These are phyloP conservation scores for Drosophila varians DNA, from an alignment of 1,140 invertebrate species.

Conservation along the genomic window DNA sequence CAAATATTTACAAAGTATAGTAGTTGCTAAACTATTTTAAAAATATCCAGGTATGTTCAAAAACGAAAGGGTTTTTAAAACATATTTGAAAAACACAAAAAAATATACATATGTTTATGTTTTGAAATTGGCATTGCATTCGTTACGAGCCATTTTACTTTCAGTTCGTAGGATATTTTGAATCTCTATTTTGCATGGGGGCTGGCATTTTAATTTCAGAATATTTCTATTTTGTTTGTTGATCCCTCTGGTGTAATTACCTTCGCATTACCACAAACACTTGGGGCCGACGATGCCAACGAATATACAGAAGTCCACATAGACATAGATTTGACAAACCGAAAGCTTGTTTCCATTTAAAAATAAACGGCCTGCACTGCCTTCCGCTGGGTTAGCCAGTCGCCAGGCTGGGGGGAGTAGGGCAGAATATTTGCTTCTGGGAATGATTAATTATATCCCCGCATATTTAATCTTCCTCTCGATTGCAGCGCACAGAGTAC, in stretches of 20 bases:
- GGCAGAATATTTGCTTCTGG: conserved; percentile 6
- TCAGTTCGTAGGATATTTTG: conserved; percentile 18
- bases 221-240: conserved; percentile 45
- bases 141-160: conserved; percentile 56
- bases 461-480: conserved; percentile 56
- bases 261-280: conserved; percentile 50
- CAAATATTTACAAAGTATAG: too few species aligned
- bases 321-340: conserved; percentile 12
- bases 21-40: conserved; percentile 13
- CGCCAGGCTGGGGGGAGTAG: conserved; percentile 17
- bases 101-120: neutral
- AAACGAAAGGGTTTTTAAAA: neutral
- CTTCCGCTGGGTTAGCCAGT: conserved; percentile 18
- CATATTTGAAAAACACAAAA: neutral
- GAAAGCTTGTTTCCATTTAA: conserved; percentile 35
- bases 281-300: conserved; percentile 58
- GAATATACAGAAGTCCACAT: conserved; percentile 30
- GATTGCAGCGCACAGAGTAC: conserved; percentile 96
- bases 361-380: conserved; percentile 53
- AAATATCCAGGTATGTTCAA: neutral
- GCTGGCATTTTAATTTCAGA: conserved; percentile 47
- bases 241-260: conserved; percentile 64
- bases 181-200: conserved; percentile 13
- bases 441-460: conserved; percentile 45
- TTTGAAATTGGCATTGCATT: conserved; percentile 22